Evolutionary conservation across 35 echinoderm and acorn worm species (phyloP), one percentile per base, ranked within the genome.

Genomic region (Ptychodera flava): DNA sequence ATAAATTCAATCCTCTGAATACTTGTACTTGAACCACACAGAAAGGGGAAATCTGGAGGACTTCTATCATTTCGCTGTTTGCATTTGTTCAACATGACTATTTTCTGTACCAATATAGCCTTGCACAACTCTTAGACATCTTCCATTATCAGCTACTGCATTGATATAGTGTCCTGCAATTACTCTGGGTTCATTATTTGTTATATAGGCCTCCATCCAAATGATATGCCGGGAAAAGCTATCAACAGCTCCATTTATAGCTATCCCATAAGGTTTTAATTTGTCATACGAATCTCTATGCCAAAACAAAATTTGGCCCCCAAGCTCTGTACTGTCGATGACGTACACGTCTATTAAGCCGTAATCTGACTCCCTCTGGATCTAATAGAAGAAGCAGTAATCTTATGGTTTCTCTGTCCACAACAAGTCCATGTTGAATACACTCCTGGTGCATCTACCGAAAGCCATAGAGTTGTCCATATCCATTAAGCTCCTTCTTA

Each of bases 271-370:
- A 33, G 89, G 93, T 34, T 89, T 95, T 16, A 95, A 81, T 37
- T 95, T 92, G 35, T 95, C 87, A 79, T 95, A 95, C 1, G 78
- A 88, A 78, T 95, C 93, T 30, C 91, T 29, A 35, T 95, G 93
- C 93, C 93, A 95, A n/a, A 0, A 85, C 34, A 36, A 77, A 91
- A 38, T 95, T 92, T 35, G 93, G 78, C 30, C 93, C 93, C 28
- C 27, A 14, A 32, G 38, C 82, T 76, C 31, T 15, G 78, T 95
- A 92, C 45, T 37, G 79, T 28, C 87, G 82, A 32, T 86, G 37
- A 16, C 28, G 35, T 32, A 95, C 75, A 38, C 90, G 82, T 83
- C 85, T 79, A 31, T 81, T 77, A 83, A 75, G 29, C 31, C 89
- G 79, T 32, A 36, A 15, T 77, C 32, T 29, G 29, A 91, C 86